Evolutionary conservation across 2,797 vertebrate species (phyloP), one percentile per base, ranked within the genome.

Genomic region (Pseudochromis fuscus): DNA sequence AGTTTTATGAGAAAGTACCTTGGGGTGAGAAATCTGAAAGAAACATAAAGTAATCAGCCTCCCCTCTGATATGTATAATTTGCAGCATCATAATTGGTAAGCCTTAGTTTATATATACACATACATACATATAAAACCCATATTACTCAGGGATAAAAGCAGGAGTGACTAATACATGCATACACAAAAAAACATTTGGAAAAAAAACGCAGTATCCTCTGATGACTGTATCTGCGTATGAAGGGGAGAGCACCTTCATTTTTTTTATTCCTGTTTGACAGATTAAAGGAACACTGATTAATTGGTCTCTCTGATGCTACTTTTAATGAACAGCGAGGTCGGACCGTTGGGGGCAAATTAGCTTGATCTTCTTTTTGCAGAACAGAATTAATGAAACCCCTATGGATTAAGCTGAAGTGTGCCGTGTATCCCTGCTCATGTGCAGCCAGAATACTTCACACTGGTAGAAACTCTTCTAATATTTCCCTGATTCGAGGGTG

Each of bases 291-390:
- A 87, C 77, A 42, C 77, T 91, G 89, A 94, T 94, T 93, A 92
- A 94, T 93, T 91, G 93, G 89, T 91, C 86, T 93, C 91, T 88
- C 73, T 84, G 89, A 93, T 88, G 88, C 89, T 88, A 75, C 86
- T 93, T 91, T 92, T 94, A 93, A 94, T 93, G 91, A 94, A 93
- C 92, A 90, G 80, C 19, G 71, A 90, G 87, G 87, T 91, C 82
- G 70, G 86, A 91, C 88, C 87, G 49, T 89, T 72, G 90, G 87
- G 89, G 91, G 87, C 85, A 93, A 91, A 92, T 93, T 93, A 89
- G 76, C 78, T 88, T 89, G 89, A 93, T 93, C 87, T 83, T 90
- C 84, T 82, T 88, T 93, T 88, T 88, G 75, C 78, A 82, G 87
- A 89, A 85, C 84, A 74, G 75, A 90, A 86, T 87, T 91, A 93